Evolutionary conservation across 2,113 vertebrate species (phyloP).

Genomic region (Ailuropoda melanoleuca): DNA sequence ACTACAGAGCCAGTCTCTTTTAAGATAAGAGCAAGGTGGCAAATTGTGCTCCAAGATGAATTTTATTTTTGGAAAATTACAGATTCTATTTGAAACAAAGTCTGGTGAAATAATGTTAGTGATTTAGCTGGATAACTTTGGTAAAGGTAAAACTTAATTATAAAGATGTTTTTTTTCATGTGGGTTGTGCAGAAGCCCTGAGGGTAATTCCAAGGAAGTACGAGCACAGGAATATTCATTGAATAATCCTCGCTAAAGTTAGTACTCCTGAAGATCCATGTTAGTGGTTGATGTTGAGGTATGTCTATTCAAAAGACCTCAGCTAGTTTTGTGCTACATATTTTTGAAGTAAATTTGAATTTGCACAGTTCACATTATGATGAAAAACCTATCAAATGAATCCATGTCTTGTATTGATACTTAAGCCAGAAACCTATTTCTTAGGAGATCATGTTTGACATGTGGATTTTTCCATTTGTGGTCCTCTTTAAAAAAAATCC

Average conservation of each 20-base stretch:
- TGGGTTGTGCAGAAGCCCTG: background rate
- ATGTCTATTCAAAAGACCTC: background rate
- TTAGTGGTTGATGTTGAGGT: background rate
- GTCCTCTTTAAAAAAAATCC: background rate
- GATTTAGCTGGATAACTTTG: background rate
- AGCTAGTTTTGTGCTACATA: background rate
- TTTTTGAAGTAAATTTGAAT: background rate
- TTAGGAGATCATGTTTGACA: background rate
- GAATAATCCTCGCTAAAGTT: background rate
- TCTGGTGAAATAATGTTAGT: background rate
- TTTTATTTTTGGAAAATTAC: slow-evolving; percentile 14
- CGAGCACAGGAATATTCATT: background rate
- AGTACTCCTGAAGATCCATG: background rate
- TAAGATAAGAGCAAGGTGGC: background rate
- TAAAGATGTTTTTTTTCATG: background rate
- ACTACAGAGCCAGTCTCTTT: background rate
- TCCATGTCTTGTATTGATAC: background rate
- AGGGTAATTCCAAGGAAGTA: background rate
- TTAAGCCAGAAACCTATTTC: background rate
- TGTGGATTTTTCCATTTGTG: background rate
- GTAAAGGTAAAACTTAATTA: background rate
- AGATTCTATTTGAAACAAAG: background rate
- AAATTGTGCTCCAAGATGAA: background rate
- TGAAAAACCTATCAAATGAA: background rate
- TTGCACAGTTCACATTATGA: background rate